Percentiles rank a stretch among this genome's conserved stretches.
Conservation (phyloP, 2,797 vertebrate genomes). For the Phalloptychus januarius region DNA sequence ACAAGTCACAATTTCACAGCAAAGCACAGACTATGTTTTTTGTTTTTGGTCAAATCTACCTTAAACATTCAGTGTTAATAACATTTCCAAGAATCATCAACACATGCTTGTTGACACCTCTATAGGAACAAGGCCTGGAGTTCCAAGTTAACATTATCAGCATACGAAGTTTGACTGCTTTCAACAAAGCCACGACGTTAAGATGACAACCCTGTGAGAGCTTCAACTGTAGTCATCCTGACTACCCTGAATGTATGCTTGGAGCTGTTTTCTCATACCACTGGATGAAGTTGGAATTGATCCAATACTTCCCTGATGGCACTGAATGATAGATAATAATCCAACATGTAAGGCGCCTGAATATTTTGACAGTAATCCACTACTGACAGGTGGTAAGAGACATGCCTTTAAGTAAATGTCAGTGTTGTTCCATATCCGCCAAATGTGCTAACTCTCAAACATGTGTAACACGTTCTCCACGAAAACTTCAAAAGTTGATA, state of each 20-base stretch:
- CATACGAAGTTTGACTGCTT: background rate
- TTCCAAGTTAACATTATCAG: background rate
- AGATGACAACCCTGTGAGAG: background rate
- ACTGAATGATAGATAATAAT: conserved; percentile 17
- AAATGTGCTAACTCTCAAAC: conserved; percentile 13
- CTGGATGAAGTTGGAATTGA: conserved; percentile 1
- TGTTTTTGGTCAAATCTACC: background rate
- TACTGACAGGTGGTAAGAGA: conserved; percentile 13
- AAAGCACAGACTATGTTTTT: background rate
- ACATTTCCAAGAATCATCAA: background rate
- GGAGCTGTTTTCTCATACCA: background rate
- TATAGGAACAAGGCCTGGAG: background rate
- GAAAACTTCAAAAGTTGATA: conserved; percentile 18
- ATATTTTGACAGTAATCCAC: conserved; percentile 14
- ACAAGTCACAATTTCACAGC: background rate
- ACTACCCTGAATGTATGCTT: conserved; percentile 4
- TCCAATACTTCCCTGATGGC: background rate
- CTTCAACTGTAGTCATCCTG: background rate
- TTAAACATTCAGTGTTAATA: background rate
- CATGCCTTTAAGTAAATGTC: conserved; percentile 11
- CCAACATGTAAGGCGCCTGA: background rate
- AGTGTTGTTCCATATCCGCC: conserved; percentile 10
- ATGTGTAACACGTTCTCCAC: background rate
- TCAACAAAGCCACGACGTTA: background rate
- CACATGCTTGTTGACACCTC: background rate